These are phyloP conservation scores for Nasua narica DNA, from an alignment of 2,797 vertebrate genomes.

Conservation along the genomic window DNA sequence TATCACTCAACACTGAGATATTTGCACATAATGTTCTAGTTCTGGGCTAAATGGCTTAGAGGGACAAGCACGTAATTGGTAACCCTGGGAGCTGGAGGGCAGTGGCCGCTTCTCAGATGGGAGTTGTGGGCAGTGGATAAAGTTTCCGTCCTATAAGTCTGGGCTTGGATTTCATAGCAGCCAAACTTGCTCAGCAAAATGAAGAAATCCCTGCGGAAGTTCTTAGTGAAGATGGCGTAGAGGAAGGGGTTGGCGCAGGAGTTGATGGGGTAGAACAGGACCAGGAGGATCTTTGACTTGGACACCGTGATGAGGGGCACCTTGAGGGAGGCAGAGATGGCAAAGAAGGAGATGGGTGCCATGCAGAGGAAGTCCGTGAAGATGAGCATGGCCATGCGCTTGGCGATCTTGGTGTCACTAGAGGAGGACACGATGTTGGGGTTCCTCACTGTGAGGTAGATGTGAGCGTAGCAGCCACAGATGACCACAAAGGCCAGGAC, in stretches of 20 bases:
- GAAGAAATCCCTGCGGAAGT: conserved; percentile 95
- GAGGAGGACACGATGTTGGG: conserved; percentile 86
- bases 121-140: conserved; percentile 88
- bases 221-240: conserved; percentile 97
- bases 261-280: conserved; percentile 98
- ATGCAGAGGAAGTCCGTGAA: conserved; percentile 98
- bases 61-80: conserved; percentile 87
- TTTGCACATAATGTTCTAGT: not conserved
- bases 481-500: conserved; percentile 92
- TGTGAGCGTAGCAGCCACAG: conserved; percentile 93
- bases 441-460: conserved; percentile 94
- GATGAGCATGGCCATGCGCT: conserved; percentile 96
- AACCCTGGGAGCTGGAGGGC: conserved; percentile 84
- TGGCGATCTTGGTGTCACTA: conserved; percentile 92
- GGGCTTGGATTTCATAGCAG: conserved; percentile 91
- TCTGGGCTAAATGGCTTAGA: conserved; percentile 81
- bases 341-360: conserved; percentile 98
- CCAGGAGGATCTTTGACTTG: conserved; percentile 95
- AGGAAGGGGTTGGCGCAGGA: conserved; percentile 97
- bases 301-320: conserved; percentile 95
- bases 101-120: conserved; percentile 85
- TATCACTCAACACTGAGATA: not conserved
- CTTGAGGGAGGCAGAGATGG: conserved; percentile 94
- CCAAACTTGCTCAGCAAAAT: conserved; percentile 93
- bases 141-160: conserved; percentile 94